A percentile compares a stretch with the other conserved stretches of the same genome.
phyloP scores from a whole-genome alignment of 2,888 invertebrate species.

The Drosophila quinaria region DNA sequence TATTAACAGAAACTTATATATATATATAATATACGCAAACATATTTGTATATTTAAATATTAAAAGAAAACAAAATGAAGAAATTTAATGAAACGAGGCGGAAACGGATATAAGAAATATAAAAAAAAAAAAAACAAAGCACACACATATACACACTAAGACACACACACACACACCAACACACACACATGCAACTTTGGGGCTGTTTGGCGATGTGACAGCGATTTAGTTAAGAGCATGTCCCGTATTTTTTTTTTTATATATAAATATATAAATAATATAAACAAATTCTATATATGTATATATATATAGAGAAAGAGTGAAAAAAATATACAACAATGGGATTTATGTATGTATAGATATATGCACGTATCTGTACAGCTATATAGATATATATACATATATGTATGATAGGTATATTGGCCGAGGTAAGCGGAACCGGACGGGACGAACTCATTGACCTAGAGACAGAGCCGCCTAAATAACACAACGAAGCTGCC shows the following conservation, averaged over 20 bases:
- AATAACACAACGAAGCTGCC: constrained; percentile 17
- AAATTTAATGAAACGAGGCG: constrained; percentile 38
- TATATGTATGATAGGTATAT: constrained; percentile 3
- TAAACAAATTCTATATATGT: constrained; percentile 48
- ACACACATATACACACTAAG: constrained; percentile 15
- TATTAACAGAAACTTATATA: constrained; percentile 63
- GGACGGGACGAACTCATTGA: constrained; percentile 6
- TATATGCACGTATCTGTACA: constrained; percentile 13
- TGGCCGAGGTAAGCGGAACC: constrained; percentile 4
- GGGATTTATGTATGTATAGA: constrained; percentile 17
- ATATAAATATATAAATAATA: constrained; percentile 40
- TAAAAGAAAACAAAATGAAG: constrained; percentile 21
- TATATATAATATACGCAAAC: constrained; percentile 32
- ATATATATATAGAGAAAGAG: constrained; percentile 36
- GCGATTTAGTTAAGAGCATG: constrained; percentile 52
- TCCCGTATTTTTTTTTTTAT: constrained; percentile 46
- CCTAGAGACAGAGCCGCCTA: constrained; percentile 8
- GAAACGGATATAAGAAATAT: constrained; percentile 36
- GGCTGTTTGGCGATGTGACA: constrained; percentile 20
- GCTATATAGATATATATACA: not conserved
- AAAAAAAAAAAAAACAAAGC: constrained; percentile 6
- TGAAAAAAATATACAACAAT: constrained; percentile 50
- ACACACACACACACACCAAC: constrained; percentile 9
- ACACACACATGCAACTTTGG: constrained; percentile 26
- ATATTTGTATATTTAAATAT: constrained; percentile 41